phyloP scores from a whole-genome alignment of 2,113 vertebrate genomes.

The Stigmatopora argus region DNA sequence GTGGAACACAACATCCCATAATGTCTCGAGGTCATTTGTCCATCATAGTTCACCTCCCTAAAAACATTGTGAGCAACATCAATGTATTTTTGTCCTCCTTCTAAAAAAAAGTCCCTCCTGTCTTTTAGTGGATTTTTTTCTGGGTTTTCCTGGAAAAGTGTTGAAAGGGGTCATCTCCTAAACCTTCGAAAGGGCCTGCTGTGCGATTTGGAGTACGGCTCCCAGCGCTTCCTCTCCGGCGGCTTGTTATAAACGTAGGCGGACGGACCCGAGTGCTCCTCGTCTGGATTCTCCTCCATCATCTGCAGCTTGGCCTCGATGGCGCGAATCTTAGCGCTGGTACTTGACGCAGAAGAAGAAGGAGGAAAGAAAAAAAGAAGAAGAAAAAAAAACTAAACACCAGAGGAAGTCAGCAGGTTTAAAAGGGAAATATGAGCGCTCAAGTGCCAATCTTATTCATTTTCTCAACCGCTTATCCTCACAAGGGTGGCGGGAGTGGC shows the following conservation, averaged over 20 bases:
- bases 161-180: slow-evolving; percentile 69
- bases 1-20: slow-evolving; percentile 14
- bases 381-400: not conserved
- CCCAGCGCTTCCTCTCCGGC: slow-evolving; percentile 87
- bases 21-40: slow-evolving; percentile 13
- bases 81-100: slow-evolving; percentile 18
- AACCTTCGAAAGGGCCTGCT: slow-evolving; percentile 72
- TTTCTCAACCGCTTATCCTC: too few relatives aligned
- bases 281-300: slow-evolving; percentile 97
- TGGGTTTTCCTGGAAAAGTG: slow-evolving; percentile 23
- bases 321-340: slow-evolving; percentile 94
- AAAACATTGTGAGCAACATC: slow-evolving; percentile 12
- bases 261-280: slow-evolving; percentile 80
- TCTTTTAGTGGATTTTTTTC: slow-evolving; percentile 12
- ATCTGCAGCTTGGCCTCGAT: slow-evolving; percentile 99
- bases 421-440: slow-evolving; percentile 20
- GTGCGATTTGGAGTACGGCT: slow-evolving; percentile 77
- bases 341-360: slow-evolving; percentile 59
- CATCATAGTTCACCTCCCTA: slow-evolving; percentile 21
- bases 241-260: slow-evolving; percentile 93
- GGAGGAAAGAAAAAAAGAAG: not conserved
- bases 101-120: slow-evolving; percentile 23
- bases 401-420: slow-evolving; percentile 20
- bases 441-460: not conserved
- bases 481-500: too few relatives aligned